A percentile compares a stretch with the other conserved stretches of the same genome.
Evolutionary conservation across 2,113 vertebrate genomes (phyloP).

Genomic region (Hucho hucho): DNA sequence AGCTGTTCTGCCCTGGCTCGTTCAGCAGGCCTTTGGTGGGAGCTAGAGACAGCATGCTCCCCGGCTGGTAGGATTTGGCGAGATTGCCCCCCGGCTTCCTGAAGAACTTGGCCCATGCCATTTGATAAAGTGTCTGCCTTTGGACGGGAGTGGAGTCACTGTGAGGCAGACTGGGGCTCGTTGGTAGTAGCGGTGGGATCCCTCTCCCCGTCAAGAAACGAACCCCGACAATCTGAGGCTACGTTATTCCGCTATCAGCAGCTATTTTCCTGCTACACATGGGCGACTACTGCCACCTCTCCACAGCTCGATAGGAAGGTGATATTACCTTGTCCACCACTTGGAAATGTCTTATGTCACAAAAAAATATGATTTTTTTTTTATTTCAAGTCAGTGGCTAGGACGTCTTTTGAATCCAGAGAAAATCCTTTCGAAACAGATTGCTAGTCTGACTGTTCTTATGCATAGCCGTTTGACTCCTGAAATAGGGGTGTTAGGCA

Average conservation of each 20-base stretch:
- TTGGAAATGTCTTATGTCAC: slow-evolving; percentile 1
- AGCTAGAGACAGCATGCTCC: slow-evolving; percentile 92
- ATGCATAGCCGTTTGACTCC: slow-evolving; percentile 11
- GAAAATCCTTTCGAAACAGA: not conserved
- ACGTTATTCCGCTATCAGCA: slow-evolving; percentile 64
- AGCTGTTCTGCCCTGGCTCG: slow-evolving; percentile 96
- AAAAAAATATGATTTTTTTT: not conserved
- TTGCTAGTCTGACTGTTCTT: slow-evolving; percentile 19
- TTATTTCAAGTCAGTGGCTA: slow-evolving; percentile 25
- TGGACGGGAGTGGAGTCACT: slow-evolving; percentile 33
- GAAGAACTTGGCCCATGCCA: slow-evolving; percentile 96
- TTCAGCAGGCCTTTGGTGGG: slow-evolving; percentile 96
- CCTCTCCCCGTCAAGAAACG: slow-evolving; percentile 3
- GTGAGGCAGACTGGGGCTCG: slow-evolving; percentile 8
- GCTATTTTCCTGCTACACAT: slow-evolving; percentile 59
- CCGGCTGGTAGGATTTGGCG: slow-evolving; percentile 90
- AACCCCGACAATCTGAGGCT: slow-evolving; percentile 41
- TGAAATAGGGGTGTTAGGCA: slow-evolving; percentile 9
- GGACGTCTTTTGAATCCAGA: slow-evolving; percentile 29
- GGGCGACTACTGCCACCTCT: slow-evolving; percentile 46
- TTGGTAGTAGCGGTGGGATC: not conserved
- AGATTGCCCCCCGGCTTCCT: slow-evolving; percentile 88
- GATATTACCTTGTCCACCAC: not conserved
- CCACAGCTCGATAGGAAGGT: slow-evolving; percentile 37
- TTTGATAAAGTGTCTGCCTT: slow-evolving; percentile 67